These are phyloP conservation scores for Scyliorhinus canicula DNA, from an alignment of 2,797 vertebrate species.

Conservation along the genomic window DNA sequence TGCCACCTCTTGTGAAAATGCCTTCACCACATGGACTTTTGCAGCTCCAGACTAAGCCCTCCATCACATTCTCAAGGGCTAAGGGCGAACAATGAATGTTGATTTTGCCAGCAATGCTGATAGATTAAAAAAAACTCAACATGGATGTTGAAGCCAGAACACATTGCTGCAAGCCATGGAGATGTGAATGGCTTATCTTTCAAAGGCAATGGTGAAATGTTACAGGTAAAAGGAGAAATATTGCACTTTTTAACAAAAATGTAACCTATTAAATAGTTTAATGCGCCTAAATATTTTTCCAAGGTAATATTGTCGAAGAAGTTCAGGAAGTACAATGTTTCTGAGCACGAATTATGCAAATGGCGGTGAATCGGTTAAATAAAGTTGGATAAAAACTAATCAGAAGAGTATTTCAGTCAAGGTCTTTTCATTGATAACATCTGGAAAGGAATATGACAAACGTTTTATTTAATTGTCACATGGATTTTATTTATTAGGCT, in stretches of 20 bases:
- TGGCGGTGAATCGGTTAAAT: constrained; percentile 1
- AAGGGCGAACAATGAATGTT: background rate
- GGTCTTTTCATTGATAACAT: constrained; percentile 30
- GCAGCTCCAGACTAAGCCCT: background rate
- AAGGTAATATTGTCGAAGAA: background rate
- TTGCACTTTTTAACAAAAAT: background rate
- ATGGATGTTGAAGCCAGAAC: background rate
- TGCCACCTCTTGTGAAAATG: background rate
- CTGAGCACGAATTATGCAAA: no score
- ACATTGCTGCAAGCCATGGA: background rate
- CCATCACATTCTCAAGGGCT: background rate
- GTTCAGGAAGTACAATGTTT: background rate
- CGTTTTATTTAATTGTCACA: constrained; percentile 13
- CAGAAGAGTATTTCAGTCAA: background rate
- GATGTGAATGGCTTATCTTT: background rate
- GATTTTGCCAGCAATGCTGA: background rate
- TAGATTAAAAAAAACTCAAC: background rate
- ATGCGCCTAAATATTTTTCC: background rate
- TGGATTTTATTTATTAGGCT: constrained; percentile 28
- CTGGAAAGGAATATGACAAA: constrained; percentile 4
- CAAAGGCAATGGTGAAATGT: background rate
- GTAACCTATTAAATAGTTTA: background rate
- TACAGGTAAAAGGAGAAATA: background rate
- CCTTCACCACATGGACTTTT: background rate
- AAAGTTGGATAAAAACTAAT: background rate